Evolutionary conservation across 2,113 vertebrate species (phyloP), one percentile per base, ranked within the genome.

Genomic region (Rhombomys opimus): DNA sequence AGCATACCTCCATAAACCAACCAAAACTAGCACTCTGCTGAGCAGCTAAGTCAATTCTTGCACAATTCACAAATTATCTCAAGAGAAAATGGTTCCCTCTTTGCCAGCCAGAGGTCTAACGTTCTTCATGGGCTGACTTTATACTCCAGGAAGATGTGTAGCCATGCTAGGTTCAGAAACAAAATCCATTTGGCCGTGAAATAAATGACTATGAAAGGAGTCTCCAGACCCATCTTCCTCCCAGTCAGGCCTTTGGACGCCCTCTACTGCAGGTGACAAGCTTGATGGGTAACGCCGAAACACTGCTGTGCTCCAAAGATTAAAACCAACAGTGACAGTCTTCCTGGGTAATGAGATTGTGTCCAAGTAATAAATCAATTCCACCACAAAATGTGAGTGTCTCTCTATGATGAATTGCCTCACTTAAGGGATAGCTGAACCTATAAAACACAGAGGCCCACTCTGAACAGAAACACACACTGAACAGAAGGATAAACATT

Each of bases 191-290:
- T 92, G 15, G 50, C 67, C 90, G 9, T 82, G 59, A 96, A 89
- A 88, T 95, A 95, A 96, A 95, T 96, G 88, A 93, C 81, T 72
- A 88, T 89, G 81, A 95, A 95, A 95, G 70, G 95, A 88, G 87
- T 93, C 91, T 93, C 65, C 46, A 86, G 95, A 90, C 84, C 95
- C 32, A 93, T n/a, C 7, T 81, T 84, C 72, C 68, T 95, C 76
- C 92, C 73, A 35, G 70, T n/a, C 75, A 96, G 94, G 87, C 46
- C 85, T 96, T 85, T 95, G 70, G 96, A 90, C n/a, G 57, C 17
- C 87, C 85, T 93, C 38, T 68, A 2, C 25, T 70, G 67, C 11
- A 63, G 72, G 84, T 0, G 9, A 95, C 86, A 67, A 90, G 59
- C 27, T 75, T n/a, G 78, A 82, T 30, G 75, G 85, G 89, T 73